Base-by-base conservation (phyloP, 2,888 invertebrate species). In the Ophonus ardosiacus region DNA sequence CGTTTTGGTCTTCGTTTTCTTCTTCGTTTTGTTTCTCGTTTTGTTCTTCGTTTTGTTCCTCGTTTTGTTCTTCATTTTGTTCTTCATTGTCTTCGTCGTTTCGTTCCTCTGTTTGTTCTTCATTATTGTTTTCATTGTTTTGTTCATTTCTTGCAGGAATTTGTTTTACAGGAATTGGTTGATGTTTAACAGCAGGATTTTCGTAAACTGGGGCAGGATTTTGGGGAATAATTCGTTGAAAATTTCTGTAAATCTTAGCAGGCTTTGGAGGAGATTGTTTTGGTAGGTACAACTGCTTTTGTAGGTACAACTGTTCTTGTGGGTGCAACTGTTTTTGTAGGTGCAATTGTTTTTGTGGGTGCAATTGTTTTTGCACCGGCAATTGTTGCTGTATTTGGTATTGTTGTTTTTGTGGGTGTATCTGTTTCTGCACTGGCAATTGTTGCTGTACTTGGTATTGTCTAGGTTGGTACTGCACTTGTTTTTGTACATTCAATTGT, bases 21-120 rank as follows among this genome's bases (percentile, higher is more conserved):
- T 85, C 86, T 63, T 84, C 82, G 8, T 81, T 84, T 61, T 85
- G 85, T 79, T 86, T 57, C 10, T 71, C 10, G 7, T 81, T n/a
- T 10, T 51, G 43, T 51, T 51, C 86, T 65, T 86, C 86, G n/a
- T 86, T 84, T 13, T 81, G 79, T 59, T 85, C 85, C 38, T 84
- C 86, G n/a, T 85, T 82, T 31, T 85, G 81, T 6, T 83, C 71
- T 18, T 76, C 74, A 1, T 84, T 80, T 43, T 86, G 71, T 51
- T 85, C 86, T 56, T 84, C 82, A 8, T 81, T 84, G 43, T 85
- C 84, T 79, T 86, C 51, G 10, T 71, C 5, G 15, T 81, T n/a
- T 10, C 10, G 43, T 51, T 51, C 86, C 59, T 86, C 86, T 81
- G 79, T 65, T 31, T 85, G 81, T 3, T 83, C 71, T 31, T 76